Evolutionary conservation across 1,140 invertebrate genomes (phyloP), one percentile per base, ranked within the genome.

Genomic region (Aphaenogaster ashmeadi): DNA sequence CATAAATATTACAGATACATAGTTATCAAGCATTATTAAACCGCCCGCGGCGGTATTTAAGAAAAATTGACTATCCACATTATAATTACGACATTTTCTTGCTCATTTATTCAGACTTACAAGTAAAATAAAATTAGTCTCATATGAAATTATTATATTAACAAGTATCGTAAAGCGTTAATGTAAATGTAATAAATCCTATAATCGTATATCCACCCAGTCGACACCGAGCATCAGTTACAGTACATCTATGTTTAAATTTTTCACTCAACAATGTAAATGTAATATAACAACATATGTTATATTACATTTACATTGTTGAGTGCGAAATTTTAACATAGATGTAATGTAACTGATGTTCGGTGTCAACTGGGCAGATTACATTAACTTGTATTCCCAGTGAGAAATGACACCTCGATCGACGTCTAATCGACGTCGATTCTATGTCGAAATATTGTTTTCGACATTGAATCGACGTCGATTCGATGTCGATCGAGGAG

Each of bases 131-230:
- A 80, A 80, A 56, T 80, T 41, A 69, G 27, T 54, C 4, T 69
- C 13, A 3, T 9, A 33, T 69, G 15, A 47, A 54, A 80, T 54
- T 38, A 4, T 54, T 27, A 67, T 18, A 7, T 54, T 0, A 41
- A 52, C 7, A 33, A 69, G n/a, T 52, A 18, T 54, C n/a, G 7
- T 33, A 27, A 44, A 3, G 11, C 18, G 11, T 38, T 47, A 38
- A 79, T 79, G 13, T 41, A 67, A 67, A 52, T 67, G 8, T 41
- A 38, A 44, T 64, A 78, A 78, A 78, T 78, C 41, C 38, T 6
- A 27, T 41, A 47, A 78, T 33, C n/a, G 13, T 64, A 33, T 38
- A 52, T 15, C 36, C 3, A 27, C 21, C 0, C 0, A 0, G 21
- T 27, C 21, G 21, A 27, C 21, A 27, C 21, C 21, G 21, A 27